Evolutionary conservation across 2,113 vertebrate species (phyloP).

Genomic region (Melanerpes aurifrons): DNA sequence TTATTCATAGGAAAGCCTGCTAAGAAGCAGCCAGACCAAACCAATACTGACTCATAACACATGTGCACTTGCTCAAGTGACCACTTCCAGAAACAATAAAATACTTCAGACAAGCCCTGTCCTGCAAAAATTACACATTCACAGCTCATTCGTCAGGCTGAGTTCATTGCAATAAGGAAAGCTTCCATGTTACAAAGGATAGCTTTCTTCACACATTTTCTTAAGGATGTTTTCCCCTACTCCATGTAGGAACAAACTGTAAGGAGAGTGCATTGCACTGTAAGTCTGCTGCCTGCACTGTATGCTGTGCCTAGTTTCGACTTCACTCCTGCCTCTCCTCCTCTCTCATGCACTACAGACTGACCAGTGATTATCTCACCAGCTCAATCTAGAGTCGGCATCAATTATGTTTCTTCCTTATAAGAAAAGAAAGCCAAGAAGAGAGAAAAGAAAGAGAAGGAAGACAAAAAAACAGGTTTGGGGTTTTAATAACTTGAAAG

Average conservation of each 20-base stretch:
- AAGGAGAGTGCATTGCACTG: background rate
- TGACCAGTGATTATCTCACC: background rate
- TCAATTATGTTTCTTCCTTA: background rate
- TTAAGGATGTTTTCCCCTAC: background rate
- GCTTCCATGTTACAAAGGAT: background rate
- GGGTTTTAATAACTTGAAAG: background rate
- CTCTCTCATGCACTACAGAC: background rate
- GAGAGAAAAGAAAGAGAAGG: background rate
- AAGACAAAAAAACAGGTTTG: background rate
- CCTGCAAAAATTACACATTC: conserved; percentile 32
- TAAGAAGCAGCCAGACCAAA: conserved; percentile 38
- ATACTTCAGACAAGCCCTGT: conserved; percentile 22
- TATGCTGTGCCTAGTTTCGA: background rate
- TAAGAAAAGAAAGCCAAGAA: background rate
- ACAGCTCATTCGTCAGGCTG: background rate
- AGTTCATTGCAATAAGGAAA: background rate
- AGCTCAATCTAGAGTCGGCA: background rate
- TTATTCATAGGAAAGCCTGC: conserved; percentile 31
- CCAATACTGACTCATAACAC: conserved; percentile 42
- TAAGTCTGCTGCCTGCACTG: background rate
- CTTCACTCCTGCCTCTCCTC: background rate
- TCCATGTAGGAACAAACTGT: background rate
- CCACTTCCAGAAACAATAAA: conserved; percentile 58
- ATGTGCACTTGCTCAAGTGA: conserved; percentile 30
- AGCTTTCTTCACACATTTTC: background rate